Evolutionary conservation across 2,797 vertebrate species (phyloP).

Genomic region (Lacerta viridis): DNA sequence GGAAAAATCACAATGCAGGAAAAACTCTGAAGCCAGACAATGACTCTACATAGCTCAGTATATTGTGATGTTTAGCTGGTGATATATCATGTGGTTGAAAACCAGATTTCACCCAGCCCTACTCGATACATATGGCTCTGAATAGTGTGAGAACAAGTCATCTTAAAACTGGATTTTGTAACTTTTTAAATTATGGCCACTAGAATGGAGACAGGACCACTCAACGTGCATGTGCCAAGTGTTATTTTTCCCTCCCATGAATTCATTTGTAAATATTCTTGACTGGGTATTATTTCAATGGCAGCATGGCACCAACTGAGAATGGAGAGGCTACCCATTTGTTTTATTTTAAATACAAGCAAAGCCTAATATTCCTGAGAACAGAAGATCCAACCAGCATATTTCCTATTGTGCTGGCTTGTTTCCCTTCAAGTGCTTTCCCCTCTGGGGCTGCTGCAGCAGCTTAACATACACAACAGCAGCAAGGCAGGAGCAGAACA

Average conservation of each 20-base stretch:
- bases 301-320: not conserved
- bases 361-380: not conserved
- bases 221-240: not conserved
- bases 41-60: no score
- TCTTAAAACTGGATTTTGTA: not conserved
- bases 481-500: slow-evolving; percentile 31
- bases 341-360: not conserved
- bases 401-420: not conserved
- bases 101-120: no score
- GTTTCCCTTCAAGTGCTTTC: not conserved
- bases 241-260: not conserved
- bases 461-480: not conserved
- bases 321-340: not conserved
- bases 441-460: no score
- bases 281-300: no score
- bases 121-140: not conserved
- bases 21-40: no score
- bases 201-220: not conserved
- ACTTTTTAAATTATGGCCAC: not conserved
- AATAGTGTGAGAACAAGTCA: not conserved
- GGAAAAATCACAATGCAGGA: no score
- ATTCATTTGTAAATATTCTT: not conserved
- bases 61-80: no score
- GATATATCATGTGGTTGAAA: no score
- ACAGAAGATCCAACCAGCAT: not conserved